These are phyloP conservation scores for Tubulanus polymorphus DNA, from an alignment of 2,888 invertebrate genomes.

Conservation along the genomic window DNA sequence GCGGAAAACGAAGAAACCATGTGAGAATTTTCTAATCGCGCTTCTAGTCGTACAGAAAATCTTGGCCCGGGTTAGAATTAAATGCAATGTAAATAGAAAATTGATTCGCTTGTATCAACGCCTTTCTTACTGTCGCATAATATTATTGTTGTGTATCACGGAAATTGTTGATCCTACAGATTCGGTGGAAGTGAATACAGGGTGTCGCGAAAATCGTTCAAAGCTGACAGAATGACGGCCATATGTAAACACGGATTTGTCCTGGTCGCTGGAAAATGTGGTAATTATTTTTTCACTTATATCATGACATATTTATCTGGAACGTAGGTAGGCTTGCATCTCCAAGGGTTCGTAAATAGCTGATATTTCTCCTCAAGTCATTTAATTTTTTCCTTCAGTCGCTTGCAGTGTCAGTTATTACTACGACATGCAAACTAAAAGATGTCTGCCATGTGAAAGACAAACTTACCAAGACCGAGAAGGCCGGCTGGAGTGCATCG, in stretches of 20 bases:
- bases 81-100: too few relatives aligned
- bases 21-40: too few relatives aligned
- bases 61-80: too few relatives aligned
- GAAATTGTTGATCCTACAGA: too few relatives aligned
- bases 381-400: constrained; percentile 31
- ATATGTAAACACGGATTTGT: constrained; percentile 35
- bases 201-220: constrained; percentile 37
- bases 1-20: too few relatives aligned
- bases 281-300: too few relatives aligned
- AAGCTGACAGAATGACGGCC: constrained; percentile 26
- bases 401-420: constrained; percentile 49
- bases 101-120: too few relatives aligned
- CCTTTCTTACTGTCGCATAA: too few relatives aligned
- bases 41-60: too few relatives aligned
- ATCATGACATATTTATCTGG: background rate
- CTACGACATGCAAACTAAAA: constrained; percentile 27
- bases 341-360: background rate
- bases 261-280: constrained; percentile 28
- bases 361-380: background rate
- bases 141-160: too few relatives aligned
- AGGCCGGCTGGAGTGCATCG: constrained; percentile 37
- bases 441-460: constrained; percentile 42
- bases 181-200: constrained; percentile 32
- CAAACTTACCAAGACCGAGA: constrained; percentile 50
- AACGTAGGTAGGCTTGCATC: background rate